Evolutionary conservation across 2,888 invertebrate genomes (phyloP), one percentile per base, ranked within the genome.

Genomic region (Cheilosia vulpina): DNA sequence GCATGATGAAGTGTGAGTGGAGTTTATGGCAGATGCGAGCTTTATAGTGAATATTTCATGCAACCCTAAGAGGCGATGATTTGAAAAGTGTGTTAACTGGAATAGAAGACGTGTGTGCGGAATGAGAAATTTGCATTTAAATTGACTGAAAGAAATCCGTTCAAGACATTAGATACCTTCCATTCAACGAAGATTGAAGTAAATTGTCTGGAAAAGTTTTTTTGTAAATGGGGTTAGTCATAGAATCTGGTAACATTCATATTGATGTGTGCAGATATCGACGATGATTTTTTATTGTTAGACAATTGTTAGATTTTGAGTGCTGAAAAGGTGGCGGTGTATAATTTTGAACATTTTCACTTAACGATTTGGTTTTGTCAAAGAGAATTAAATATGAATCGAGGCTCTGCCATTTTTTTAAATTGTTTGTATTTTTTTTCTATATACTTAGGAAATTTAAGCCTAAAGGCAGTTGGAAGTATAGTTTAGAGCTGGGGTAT

Each of bases 21-120:
- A 52, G 45, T 75, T 73, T 80, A 80, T 62, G 63, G 68, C 31
- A 75, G 68, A 76, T 81, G 71, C n/a, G 47, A n/a, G 55, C 31
- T 73, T 76, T 69, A 11, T 34, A 63, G 34, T 47, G 31, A 43
- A 78, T 75, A 75, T 75, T 65, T 75, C 60, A 71, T 80, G 75
- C 60, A 47, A 58, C 43, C 71, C 69, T 65, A 65, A 68, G 58
- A 55, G 75, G 60, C 65, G 75, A 84, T 84, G 80, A 84, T 75
- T 80, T 80, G 80, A 75, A 75, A 52, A 80, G 65, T 60, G 55
- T 63, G 27, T 11, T 52, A n/a, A 17, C 27, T 38, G 47, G 15
- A 4, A 31, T 17, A 50, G 1, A 21, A 43, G 57, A 58, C 38
- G 65, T 47, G 45, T 50, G 43, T 27, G 45, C 27, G 43, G 24